These are phyloP conservation scores for Patella pellucida DNA, from an alignment of 2,888 invertebrate species.

Conservation along the genomic window DNA sequence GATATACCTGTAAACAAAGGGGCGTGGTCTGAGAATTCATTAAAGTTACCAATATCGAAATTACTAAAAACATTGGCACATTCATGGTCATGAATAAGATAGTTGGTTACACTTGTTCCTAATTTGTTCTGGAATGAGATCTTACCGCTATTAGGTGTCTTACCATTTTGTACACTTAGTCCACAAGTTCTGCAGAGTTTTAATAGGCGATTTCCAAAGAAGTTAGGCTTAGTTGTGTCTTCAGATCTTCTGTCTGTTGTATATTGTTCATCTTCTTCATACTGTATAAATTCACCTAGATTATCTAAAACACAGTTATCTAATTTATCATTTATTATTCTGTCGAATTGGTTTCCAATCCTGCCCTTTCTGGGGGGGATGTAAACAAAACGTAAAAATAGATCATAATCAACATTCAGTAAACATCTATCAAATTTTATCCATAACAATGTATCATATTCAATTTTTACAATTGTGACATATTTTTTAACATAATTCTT, in stretches of 20 bases:
- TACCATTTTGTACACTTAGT: neutral
- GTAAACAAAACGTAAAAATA: neutral
- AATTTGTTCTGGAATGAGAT: neutral
- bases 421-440: neutral
- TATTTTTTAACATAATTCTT: neutral
- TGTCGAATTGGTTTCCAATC: neutral
- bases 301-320: neutral
- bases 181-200: conserved; percentile 3
- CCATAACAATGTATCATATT: neutral
- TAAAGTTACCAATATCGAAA: neutral
- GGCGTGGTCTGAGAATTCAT: neutral
- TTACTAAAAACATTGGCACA: neutral
- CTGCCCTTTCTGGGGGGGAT: neutral
- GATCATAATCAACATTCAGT: neutral
- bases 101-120: neutral
- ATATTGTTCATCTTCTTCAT: neutral
- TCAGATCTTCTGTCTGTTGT: neutral
- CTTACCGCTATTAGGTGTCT: neutral
- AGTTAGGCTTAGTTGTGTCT: neutral
- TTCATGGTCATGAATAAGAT: neutral
- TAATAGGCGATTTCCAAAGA: neutral
- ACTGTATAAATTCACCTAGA: neutral
- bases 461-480: neutral
- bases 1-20: neutral
- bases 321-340: neutral